Conservation (phyloP, 2,113 vertebrate genomes). For the Ailuropoda melanoleuca region DNA sequence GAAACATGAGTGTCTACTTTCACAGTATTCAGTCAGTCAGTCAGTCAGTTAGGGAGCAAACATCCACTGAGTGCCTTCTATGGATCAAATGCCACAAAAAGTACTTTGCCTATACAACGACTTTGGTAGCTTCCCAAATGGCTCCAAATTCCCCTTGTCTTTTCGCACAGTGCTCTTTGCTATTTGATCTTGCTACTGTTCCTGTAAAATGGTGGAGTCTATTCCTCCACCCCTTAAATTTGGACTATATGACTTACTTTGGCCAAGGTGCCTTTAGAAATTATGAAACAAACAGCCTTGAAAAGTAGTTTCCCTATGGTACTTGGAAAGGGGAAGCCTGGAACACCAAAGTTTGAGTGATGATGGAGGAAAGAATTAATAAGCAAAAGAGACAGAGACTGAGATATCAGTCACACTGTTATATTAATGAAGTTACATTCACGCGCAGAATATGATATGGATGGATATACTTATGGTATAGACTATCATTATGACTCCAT, state of each 20-base stretch:
- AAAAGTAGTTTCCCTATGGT: background rate
- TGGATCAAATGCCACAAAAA: background rate
- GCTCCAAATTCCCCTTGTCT: background rate
- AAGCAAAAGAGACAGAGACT: background rate
- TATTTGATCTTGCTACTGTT: background rate
- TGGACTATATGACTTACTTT: background rate
- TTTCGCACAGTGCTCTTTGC: fast-evolving
- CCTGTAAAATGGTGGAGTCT: background rate
- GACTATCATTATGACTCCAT: background rate
- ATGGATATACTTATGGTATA: background rate
- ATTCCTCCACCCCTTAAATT: background rate
- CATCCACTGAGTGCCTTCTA: background rate
- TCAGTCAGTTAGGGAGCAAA: background rate
- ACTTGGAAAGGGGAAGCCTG: background rate
- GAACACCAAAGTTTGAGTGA: background rate
- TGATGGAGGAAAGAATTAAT: background rate
- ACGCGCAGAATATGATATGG: background rate
- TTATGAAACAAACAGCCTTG: background rate
- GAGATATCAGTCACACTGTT: background rate
- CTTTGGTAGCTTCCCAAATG: background rate
- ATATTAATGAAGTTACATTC: background rate
- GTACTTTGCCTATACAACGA: background rate
- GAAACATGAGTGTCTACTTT: background rate
- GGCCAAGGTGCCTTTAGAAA: background rate
- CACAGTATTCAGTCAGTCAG: background rate